phyloP scores from a whole-genome alignment of 2,797 vertebrate species.

The Hybognathus amarus region DNA sequence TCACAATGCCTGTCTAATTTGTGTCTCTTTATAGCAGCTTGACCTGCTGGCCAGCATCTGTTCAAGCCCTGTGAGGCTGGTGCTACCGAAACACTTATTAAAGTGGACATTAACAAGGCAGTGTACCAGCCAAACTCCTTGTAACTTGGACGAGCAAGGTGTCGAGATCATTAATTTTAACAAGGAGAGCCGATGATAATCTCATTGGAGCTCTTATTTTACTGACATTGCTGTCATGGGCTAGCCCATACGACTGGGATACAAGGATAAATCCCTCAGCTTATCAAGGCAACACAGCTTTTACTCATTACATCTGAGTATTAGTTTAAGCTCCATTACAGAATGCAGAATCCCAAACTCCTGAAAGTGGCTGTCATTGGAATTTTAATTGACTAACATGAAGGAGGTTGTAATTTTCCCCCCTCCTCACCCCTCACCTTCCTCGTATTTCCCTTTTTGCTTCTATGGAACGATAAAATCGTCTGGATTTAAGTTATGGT shows the following conservation, averaged over 20 bases:
- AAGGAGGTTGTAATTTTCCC: constrained; percentile 73
- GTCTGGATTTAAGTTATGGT: constrained; percentile 90
- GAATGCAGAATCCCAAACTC: constrained; percentile 42
- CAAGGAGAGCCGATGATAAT: constrained; percentile 58
- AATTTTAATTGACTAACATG: constrained; percentile 80
- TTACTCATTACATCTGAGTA: constrained; percentile 61
- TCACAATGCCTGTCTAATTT: constrained; percentile 7
- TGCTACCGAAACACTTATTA: constrained; percentile 63
- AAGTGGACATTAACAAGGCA: constrained; percentile 72
- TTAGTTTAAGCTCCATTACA: constrained; percentile 63
- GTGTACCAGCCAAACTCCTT: constrained; percentile 64
- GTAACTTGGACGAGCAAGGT: constrained; percentile 66
- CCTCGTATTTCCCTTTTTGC: constrained; percentile 54
- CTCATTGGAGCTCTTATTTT: constrained; percentile 60
- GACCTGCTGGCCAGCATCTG: constrained; percentile 48
- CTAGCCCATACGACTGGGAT: constrained; percentile 23
- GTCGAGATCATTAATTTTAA: constrained; percentile 75
- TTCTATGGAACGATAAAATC: constrained; percentile 89
- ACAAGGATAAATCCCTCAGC: constrained; percentile 40
- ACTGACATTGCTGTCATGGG: constrained; percentile 37
- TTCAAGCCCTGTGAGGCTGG: constrained; percentile 43
- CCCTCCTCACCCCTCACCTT: constrained; percentile 53
- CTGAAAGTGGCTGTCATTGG: constrained; percentile 50
- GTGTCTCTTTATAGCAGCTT: constrained; percentile 21
- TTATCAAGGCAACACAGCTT: constrained; percentile 60